Evolutionary conservation across 1,140 invertebrate genomes (phyloP).

Genomic region (Lordiphosa collinella): DNA sequence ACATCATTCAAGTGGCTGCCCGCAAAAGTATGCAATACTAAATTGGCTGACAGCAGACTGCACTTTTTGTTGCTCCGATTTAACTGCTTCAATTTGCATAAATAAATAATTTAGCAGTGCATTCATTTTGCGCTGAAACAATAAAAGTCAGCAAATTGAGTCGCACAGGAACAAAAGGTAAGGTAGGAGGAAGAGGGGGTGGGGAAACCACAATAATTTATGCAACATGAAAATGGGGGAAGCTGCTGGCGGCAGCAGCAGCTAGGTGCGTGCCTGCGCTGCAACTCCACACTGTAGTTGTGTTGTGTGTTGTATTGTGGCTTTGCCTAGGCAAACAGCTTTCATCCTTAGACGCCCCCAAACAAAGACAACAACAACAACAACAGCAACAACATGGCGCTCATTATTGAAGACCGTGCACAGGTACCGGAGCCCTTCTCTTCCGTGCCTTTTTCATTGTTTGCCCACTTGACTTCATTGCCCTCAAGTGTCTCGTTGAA

Average conservation of each 20-base stretch:
- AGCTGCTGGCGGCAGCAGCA: neutral
- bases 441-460: conserved; percentile 63
- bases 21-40: conserved; percentile 65
- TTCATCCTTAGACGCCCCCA: conserved; percentile 55
- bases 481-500: conserved; percentile 46
- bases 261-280: neutral
- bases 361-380: conserved; percentile 15
- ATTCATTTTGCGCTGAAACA: conserved; percentile 45
- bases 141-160: conserved; percentile 71
- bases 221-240: neutral
- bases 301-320: no score
- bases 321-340: conserved; percentile 12
- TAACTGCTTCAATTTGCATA: conserved; percentile 76
- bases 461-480: conserved; percentile 73
- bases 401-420: conserved; percentile 66
- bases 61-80: conserved; percentile 50
- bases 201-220: neutral
- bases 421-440: conserved; percentile 3
- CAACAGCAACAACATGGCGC: conserved; percentile 31
- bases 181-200: neutral
- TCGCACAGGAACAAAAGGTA: conserved; percentile 52
- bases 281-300: no score
- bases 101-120: conserved; percentile 71
- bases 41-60: conserved; percentile 51
- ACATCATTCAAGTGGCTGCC: conserved; percentile 43